These are phyloP conservation scores for Blastobasis adustella DNA, from an alignment of 2,888 invertebrate species.

Conservation along the genomic window DNA sequence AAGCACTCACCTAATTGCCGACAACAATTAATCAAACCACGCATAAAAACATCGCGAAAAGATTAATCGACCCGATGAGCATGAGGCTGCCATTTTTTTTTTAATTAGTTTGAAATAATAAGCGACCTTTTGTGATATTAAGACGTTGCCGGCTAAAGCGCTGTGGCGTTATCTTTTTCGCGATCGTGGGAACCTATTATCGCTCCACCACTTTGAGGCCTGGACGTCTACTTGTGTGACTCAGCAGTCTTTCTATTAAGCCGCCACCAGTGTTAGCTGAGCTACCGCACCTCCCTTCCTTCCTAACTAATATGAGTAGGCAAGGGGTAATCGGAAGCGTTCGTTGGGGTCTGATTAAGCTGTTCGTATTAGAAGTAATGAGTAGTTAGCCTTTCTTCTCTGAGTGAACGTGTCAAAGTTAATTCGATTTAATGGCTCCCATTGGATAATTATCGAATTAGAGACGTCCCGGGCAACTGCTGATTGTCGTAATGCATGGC, in stretches of 20 bases:
- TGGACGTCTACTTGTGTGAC: conserved; percentile 42
- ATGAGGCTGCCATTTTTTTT: background rate
- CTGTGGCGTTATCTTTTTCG: conserved; percentile 51
- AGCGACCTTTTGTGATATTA: conserved; percentile 9
- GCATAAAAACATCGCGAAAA: background rate
- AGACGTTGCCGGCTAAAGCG: conserved; percentile 17
- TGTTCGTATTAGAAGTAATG: conserved; percentile 51
- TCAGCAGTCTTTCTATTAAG: conserved; percentile 51
- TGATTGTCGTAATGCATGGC: too few species aligned
- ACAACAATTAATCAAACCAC: conserved; percentile 35
- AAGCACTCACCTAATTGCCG: conserved; percentile 36
- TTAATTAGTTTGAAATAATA: background rate
- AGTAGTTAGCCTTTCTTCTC: conserved; percentile 62
- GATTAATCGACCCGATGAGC: background rate
- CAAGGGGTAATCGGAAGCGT: conserved; percentile 3
- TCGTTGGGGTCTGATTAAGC: conserved; percentile 20
- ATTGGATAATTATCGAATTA: conserved; percentile 68
- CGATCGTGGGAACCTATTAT: conserved; percentile 63
- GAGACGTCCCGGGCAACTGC: conserved; percentile 22
- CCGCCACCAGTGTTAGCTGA: conserved; percentile 24
- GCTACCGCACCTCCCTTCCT: conserved; percentile 13
- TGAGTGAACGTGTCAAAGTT: conserved; percentile 69
- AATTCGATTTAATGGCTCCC: conserved; percentile 66
- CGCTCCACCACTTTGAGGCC: conserved; percentile 43
- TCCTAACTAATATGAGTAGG: background rate